Base-by-base conservation (phyloP, 2,888 invertebrate genomes). In the Limnephilus marmoratus region DNA sequence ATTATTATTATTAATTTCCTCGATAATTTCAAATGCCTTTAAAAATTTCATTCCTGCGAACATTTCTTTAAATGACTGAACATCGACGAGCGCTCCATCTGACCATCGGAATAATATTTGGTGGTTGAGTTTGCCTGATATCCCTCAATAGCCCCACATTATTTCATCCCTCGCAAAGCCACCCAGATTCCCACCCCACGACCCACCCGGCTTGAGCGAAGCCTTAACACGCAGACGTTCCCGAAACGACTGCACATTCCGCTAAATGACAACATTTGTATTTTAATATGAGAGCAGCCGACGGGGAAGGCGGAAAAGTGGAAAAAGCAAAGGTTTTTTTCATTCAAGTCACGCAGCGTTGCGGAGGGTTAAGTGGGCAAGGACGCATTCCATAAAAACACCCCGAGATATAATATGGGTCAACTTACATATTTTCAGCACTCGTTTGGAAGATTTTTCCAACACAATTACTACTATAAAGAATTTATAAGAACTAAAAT, bases 211-310 rank as follows among this genome's bases (percentile, higher is more conserved):
- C 24, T 34, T 81, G 90, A 81, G 83, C 81, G 85, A 93, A 90
- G 24, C 89, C 81, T 80, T 37, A 90, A 91, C 91, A 85, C 92
- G 90, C 80, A 82, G 92, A 37, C 89, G 89, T 90, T 85, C 80
- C 90, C 82, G 87, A 90, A 93, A 93, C 92, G 93, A 92, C 93
- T 87, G 92, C 91, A 90, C 92, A 93, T 93, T 93, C 92, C 91
- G 90, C 91, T 92, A 93, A 93, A 93, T 92, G 93, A 93, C 93
- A 93, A 93, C 93, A 93, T 93, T 93, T 93, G 93, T 93, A 93
- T 93, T 93, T 93, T 93, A 93, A 93, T 93, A 93, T 81, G 91
- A 90, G 90, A 90, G 90, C 92, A 91, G 86, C 91, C 91, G 86
- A 83, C 90, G 87, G 49, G 86, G 90, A 34, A 88, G 90, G 83